Conservation (phyloP, 2,113 vertebrate species). For the Spilogale gracilis region DNA sequence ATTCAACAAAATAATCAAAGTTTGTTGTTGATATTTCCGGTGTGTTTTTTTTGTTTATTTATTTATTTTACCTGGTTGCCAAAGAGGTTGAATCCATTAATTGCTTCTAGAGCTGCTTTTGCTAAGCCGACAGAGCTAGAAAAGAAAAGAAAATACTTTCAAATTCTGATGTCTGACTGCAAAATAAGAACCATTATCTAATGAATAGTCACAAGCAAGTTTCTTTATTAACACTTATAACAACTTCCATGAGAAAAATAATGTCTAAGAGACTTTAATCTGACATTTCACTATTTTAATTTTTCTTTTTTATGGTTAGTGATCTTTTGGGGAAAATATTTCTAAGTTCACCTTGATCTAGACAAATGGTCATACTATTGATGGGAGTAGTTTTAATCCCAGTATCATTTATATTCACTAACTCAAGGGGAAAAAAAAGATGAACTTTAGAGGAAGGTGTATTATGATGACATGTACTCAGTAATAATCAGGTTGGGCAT, state of each 20-base stretch:
- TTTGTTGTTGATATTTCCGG: not conserved
- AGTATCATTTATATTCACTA: slow-evolving; percentile 52
- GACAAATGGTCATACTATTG: slow-evolving; percentile 54
- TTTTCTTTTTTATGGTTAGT: slow-evolving; percentile 74
- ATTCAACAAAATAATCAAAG: slow-evolving; percentile 46
- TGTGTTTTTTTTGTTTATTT: not conserved
- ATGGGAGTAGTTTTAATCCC: slow-evolving; percentile 30
- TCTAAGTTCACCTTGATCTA: slow-evolving; percentile 68
- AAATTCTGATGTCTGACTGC: slow-evolving; percentile 35
- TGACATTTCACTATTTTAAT: slow-evolving; percentile 61
- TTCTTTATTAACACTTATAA: slow-evolving; percentile 61
- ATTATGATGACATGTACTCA: not conserved
- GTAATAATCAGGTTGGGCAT: not conserved
- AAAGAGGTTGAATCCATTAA: slow-evolving; percentile 99
- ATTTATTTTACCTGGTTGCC: slow-evolving; percentile 95
- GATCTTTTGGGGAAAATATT: slow-evolving; percentile 65
- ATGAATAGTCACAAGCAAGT: slow-evolving; percentile 52
- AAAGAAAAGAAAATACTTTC: slow-evolving; percentile 7
- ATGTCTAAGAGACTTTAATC: slow-evolving; percentile 56
- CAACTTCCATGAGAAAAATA: slow-evolving; percentile 23
- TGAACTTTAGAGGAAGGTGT: slow-evolving; percentile 37
- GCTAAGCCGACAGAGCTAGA: slow-evolving; percentile 96
- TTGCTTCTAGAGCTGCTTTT: slow-evolving; percentile 98
- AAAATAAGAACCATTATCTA: slow-evolving; percentile 51
- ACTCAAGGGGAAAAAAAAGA: not conserved